phyloP scores from a whole-genome alignment of 2,113 vertebrate genomes.

The Isurus oxyrinchus region DNA sequence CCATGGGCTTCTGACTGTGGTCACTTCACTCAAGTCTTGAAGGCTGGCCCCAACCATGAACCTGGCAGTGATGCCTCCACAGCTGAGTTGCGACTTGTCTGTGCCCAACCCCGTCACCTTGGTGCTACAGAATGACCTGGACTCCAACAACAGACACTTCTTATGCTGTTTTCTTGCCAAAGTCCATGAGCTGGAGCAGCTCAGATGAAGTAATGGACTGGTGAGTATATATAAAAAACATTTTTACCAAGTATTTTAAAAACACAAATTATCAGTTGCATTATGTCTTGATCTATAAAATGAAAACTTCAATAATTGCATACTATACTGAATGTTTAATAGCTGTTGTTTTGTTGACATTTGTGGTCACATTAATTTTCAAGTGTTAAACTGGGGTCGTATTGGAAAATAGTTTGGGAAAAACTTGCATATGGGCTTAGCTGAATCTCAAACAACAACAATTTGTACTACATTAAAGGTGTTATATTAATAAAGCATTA shows the following conservation, averaged over 20 bases:
- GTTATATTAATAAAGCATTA: no score
- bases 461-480: no score
- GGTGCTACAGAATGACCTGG: neutral
- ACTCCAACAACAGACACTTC: neutral
- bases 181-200: neutral
- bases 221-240: neutral
- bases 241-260: neutral
- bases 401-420: neutral
- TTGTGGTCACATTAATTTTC: neutral
- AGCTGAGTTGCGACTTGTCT: no score
- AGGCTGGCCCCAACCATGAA: neutral
- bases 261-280: no score
- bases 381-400: neutral
- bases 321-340: neutral
- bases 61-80: no score
- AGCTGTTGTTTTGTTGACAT: neutral
- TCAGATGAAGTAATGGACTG: neutral
- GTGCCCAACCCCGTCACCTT: no score
- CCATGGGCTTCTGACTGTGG: neutral
- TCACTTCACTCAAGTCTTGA: neutral
- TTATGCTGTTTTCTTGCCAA: neutral
- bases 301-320: neutral
- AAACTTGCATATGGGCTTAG: neutral
- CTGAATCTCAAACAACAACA: neutral
- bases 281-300: neutral